Percentiles rank a stretch among this genome's conserved stretches.
Conservation (phyloP, 2,888 invertebrate genomes). For the Drosophila mimica region DNA sequence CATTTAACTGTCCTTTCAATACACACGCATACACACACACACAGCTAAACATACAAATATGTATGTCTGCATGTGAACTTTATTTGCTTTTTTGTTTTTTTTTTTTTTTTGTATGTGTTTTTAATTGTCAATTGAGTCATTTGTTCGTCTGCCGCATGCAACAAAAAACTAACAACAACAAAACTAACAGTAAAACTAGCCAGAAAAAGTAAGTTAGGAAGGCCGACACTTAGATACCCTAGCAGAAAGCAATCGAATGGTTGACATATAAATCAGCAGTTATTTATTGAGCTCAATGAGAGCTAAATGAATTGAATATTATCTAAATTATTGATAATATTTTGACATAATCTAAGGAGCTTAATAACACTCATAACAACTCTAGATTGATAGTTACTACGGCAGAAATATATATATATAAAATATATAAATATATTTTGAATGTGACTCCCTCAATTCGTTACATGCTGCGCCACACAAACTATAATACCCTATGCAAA, state of each 20-base stretch:
- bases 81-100: background rate
- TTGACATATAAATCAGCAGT: background rate
- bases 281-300: background rate
- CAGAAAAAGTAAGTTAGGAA: background rate
- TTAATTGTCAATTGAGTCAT: slow-evolving; percentile 66
- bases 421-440: background rate
- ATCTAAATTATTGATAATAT: background rate
- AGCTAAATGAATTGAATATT: background rate
- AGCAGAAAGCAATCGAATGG: background rate
- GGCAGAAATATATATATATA: background rate
- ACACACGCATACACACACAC: background rate
- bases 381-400: background rate
- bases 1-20: slow-evolving; percentile 42
- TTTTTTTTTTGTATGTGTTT: slow-evolving; percentile 33
- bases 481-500: background rate
- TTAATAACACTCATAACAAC: background rate
- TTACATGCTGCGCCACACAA: too few relatives aligned
- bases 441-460: background rate
- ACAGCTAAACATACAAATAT: slow-evolving; percentile 5
- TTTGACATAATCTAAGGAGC: background rate
- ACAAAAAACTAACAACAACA: slow-evolving; percentile 33
- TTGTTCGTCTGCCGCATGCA: slow-evolving; percentile 60
- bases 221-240: background rate
- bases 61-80: slow-evolving; percentile 15
- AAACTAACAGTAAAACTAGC: slow-evolving; percentile 19